These are phyloP conservation scores for Thecocarcelia acutangulata DNA, from an alignment of 2,888 invertebrate species.

Conservation along the genomic window DNA sequence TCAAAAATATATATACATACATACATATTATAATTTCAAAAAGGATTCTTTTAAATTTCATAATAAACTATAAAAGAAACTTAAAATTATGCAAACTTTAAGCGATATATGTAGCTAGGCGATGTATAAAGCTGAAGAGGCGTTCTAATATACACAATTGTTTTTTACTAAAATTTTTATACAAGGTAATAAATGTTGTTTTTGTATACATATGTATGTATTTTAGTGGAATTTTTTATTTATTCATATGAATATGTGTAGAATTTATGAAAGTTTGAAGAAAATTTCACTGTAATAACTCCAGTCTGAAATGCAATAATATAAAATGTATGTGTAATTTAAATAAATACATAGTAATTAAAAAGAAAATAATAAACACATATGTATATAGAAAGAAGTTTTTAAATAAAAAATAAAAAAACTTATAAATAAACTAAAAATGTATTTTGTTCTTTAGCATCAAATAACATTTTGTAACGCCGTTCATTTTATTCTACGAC, in stretches of 20 bases:
- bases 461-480: no score
- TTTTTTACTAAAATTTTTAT: neutral
- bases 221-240: constrained; percentile 2
- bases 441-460: no score
- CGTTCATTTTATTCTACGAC: no score
- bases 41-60: no score
- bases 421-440: no score
- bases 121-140: constrained; percentile 1
- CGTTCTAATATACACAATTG: neutral
- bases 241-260: neutral
- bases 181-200: constrained; percentile 11
- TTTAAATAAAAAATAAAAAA: no score
- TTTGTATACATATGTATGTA: constrained; percentile 4
- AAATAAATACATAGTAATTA: constrained; percentile 8
- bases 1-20: no score
- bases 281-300: constrained; percentile 56
- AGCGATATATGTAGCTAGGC: no score
- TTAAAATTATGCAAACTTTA: constrained; percentile 16
- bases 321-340: constrained; percentile 30
- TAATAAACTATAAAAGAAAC: constrained; percentile 15
- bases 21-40: no score
- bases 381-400: no score
- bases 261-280: neutral
- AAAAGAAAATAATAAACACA: neutral
- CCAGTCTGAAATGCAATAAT: constrained; percentile 53